Conservation (phyloP, 2,797 vertebrate species). For the Pseudochaenichthys georgianus region DNA sequence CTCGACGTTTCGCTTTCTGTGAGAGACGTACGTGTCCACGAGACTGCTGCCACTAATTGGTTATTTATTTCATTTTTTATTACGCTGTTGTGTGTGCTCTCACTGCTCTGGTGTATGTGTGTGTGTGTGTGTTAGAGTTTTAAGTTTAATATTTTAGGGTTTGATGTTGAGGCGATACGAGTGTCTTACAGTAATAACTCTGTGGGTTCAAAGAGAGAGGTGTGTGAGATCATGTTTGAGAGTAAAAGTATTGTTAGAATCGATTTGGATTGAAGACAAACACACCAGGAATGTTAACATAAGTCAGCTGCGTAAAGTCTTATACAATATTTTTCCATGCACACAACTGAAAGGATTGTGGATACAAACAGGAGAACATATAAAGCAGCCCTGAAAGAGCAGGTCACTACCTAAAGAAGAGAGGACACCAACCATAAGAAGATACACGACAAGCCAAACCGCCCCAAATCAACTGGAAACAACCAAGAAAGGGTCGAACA, state of each 20-base stretch:
- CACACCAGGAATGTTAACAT: too few relatives aligned
- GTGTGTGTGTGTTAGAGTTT: constrained; percentile 5
- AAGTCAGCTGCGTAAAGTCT: too few relatives aligned
- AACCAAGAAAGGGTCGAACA: neutral
- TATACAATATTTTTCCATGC: too few relatives aligned
- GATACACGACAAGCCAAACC: accelerated
- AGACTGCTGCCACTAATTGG: constrained; percentile 54
- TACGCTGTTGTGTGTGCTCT: neutral
- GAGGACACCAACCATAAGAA: neutral
- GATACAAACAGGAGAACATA: neutral
- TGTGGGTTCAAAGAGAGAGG: too few relatives aligned
- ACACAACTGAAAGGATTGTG: too few relatives aligned
- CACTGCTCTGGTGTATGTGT: neutral
- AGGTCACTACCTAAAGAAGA: neutral
- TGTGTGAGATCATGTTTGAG: too few relatives aligned
- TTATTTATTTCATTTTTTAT: constrained; percentile 47
- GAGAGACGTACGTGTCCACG: constrained; percentile 45
- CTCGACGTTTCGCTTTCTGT: constrained; percentile 44
- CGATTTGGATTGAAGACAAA: too few relatives aligned
- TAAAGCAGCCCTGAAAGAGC: neutral
- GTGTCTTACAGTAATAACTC: neutral
- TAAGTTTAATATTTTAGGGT: neutral
- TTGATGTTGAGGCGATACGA: too few relatives aligned
- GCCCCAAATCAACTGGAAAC: too few relatives aligned
- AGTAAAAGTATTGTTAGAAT: too few relatives aligned